Percentiles rank a stretch among this genome's conserved stretches.
These are phyloP conservation scores for Calcarius lapponicus DNA, from an alignment of 2,797 vertebrate genomes.

Conservation along the genomic window DNA sequence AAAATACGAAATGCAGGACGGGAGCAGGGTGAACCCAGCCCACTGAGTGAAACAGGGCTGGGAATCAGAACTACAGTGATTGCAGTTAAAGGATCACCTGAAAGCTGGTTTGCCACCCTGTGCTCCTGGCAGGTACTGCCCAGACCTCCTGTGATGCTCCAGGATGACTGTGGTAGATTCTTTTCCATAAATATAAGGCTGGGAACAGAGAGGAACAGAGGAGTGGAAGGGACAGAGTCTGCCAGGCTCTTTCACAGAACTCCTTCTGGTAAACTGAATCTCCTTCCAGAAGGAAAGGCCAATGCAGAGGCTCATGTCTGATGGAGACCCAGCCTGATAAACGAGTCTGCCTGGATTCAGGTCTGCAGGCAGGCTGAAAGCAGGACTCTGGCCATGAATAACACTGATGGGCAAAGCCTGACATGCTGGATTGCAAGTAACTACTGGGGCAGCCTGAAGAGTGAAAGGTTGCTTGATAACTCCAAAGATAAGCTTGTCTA, in stretches of 20 bases:
- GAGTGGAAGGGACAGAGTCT: background rate
- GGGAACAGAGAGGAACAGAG: background rate
- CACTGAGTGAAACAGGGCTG: background rate
- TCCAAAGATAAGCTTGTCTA: background rate
- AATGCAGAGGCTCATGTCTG: background rate
- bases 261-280: background rate
- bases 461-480: background rate
- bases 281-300: background rate
- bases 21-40: background rate
- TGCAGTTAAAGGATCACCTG: background rate
- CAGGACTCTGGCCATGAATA: background rate
- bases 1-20: accelerated
- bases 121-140: background rate
- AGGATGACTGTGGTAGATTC: background rate
- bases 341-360: background rate
- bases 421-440: background rate
- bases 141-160: background rate
- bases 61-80: background rate
- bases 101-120: background rate
- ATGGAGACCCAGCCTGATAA: background rate
- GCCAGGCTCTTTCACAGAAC: background rate
- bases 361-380: background rate
- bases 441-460: background rate
- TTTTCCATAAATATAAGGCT: accelerated
- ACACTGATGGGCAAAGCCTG: background rate